Conservation (phyloP, 92 coral and sea anemone species). For the Zoanthus solanderi region DNA sequence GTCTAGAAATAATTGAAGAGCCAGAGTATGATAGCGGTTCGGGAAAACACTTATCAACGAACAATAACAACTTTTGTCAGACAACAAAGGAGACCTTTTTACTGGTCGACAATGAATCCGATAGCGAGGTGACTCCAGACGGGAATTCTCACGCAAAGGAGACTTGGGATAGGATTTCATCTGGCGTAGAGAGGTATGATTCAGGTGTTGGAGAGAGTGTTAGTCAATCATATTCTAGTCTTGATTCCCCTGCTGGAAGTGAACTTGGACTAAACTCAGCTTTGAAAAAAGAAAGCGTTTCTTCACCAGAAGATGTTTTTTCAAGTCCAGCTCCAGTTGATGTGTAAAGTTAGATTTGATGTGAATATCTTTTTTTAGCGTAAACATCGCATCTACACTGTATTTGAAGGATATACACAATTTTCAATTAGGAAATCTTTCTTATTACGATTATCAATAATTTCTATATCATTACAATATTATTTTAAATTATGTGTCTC, state of each 20-base stretch:
- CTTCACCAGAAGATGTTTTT: constrained; percentile 38
- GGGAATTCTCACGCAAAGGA: neutral
- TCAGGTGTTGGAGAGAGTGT: constrained; percentile 32
- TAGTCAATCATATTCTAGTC: constrained; percentile 24
- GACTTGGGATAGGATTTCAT: constrained; percentile 11
- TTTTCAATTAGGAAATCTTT: too few species aligned
- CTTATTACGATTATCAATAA: too few species aligned
- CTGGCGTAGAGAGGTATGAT: constrained; percentile 24
- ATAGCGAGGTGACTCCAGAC: constrained; percentile 4
- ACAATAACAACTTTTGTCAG: constrained; percentile 25
- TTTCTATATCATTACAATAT: too few species aligned
- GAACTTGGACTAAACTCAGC: constrained; percentile 19
- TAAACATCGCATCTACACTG: too few species aligned
- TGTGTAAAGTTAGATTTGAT: neutral
- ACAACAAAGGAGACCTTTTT: constrained; percentile 36
- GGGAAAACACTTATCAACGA: neutral
- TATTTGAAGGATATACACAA: too few species aligned
- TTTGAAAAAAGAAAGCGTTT: constrained; percentile 10
- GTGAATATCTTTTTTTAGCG: too few species aligned
- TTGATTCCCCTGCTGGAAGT: constrained; percentile 37
- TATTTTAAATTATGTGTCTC: too few species aligned
- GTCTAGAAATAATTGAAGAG: constrained; percentile 84
- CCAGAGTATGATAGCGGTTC: constrained; percentile 51
- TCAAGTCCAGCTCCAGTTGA: constrained; percentile 19
- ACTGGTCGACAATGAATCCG: constrained; percentile 14